Evolutionary conservation across 2,888 invertebrate species (phyloP), one percentile per base, ranked within the genome.

Genomic region (Pammene aurita): DNA sequence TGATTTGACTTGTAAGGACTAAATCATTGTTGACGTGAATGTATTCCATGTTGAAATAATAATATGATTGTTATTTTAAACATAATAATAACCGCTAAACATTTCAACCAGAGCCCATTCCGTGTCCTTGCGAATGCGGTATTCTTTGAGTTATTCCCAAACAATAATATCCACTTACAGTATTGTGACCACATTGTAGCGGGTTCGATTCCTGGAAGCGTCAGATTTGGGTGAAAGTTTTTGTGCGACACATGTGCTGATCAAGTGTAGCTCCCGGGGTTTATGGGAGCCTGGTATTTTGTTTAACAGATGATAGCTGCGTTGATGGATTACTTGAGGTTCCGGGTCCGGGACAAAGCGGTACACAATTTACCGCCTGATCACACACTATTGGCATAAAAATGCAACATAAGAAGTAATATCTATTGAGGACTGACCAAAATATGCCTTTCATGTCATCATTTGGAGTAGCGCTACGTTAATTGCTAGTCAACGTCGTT

Each of bases 161-260:
- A 56, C 54, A 66, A 66, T 54, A 58, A 60, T 68, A 68, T 68
- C 63, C 56, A 26, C 57, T 64, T 68, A 64, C 63, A 68, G 52
- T 57, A 68, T 68, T 68, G 68, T 68, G 63, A 54, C 70, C 9
- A 72, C 74, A 67, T 68, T 73, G 78, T 77, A 73, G 72, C 75
- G 72, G 73, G 72, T 78, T 80, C 76, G 73, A 73, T 83, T 84
- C 84, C 75, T 78, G 77, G 84, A 84, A 82, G 82, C 72, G 77
- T 76, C 74, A 61, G 75, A 78, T 76, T 80, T 79, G 77, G 77
- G 84, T 76, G 83, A 84, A 84, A 82, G 82, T 80, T 85, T 85
- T 73, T 79, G 80, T 79, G 71, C 70, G 67, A 48, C 54, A 67
- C 67, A 62, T 62, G 61, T 67, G 67, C 55, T 44, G 44, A 62